phyloP scores from a whole-genome alignment of 1,140 invertebrate genomes.

The Aphidius ervi region DNA sequence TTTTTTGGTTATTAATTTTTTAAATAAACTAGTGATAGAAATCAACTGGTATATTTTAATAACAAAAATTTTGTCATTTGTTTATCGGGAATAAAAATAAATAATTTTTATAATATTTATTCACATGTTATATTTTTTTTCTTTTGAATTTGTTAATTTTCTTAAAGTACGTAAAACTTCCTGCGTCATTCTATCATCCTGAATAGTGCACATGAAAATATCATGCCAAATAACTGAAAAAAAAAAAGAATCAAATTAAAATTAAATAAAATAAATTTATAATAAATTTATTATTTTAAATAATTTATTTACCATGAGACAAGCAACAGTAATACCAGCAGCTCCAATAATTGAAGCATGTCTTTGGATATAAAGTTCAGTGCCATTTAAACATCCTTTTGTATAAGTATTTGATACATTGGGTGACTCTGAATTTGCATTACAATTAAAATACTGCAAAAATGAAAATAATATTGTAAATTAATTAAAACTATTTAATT shows the following conservation, averaged over 20 bases:
- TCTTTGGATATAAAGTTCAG: conserved; percentile 66
- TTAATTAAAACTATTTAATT: not conserved
- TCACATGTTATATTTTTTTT: too few species aligned
- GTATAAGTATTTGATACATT: conserved; percentile 63
- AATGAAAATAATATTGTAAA: conserved; percentile 24
- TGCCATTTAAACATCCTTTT: conserved; percentile 69
- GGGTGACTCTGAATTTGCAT: conserved; percentile 50
- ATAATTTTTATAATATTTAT: not conserved
- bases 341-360: conserved; percentile 77
- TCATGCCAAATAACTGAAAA: conserved; percentile 67
- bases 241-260: conserved; percentile 19
- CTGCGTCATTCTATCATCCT: conserved; percentile 63
- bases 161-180: conserved; percentile 22
- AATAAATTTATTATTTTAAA: not conserved
- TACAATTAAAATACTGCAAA: conserved; percentile 61
- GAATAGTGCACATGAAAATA: conserved; percentile 69
- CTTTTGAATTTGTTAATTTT: not conserved
- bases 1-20: too few species aligned
- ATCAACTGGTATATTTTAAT: too few species aligned
- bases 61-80: too few species aligned
- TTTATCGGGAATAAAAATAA: too few species aligned
- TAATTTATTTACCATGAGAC: conserved; percentile 65
- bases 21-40: too few species aligned
- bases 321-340: conserved; percentile 74
- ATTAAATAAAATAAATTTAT: not conserved